Conservation (phyloP, 2,113 vertebrate species). For the Hiodon alosoides region DNA sequence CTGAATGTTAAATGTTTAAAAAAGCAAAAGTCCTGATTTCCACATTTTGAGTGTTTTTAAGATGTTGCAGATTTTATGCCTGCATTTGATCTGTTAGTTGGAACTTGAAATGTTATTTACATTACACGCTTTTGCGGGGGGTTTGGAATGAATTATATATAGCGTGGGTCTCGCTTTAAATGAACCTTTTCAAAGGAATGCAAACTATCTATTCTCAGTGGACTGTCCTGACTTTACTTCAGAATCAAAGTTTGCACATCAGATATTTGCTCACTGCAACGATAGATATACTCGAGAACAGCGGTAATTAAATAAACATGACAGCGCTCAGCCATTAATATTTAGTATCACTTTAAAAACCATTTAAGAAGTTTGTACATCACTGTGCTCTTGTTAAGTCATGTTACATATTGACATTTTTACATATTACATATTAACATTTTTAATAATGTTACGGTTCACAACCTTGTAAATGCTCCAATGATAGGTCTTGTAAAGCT, state of each 20-base stretch:
- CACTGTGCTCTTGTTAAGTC: not conserved
- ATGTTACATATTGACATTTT: not conserved
- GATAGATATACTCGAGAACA: constrained; percentile 11
- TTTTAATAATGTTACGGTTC: too few species aligned
- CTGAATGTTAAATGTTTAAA: too few species aligned
- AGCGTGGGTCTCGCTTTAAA: constrained; percentile 14
- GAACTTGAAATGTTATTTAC: constrained; percentile 5
- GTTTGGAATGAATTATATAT: constrained; percentile 4
- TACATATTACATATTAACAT: not conserved
- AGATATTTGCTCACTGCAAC: not conserved
- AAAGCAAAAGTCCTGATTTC: too few species aligned
- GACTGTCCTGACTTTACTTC: constrained; percentile 5
- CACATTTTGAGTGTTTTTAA: not conserved
- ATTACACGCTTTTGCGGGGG: constrained; percentile 1
- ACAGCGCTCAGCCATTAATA: constrained; percentile 7
- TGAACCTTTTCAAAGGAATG: constrained; percentile 21
- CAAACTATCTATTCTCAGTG: constrained; percentile 1
- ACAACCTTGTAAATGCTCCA: too few species aligned
- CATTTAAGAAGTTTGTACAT: constrained; percentile 4
- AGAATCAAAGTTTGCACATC: constrained; percentile 23
- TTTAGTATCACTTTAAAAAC: constrained; percentile 15
- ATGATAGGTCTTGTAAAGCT: not conserved
- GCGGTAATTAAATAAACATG: constrained; percentile 16
- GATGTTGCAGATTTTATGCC: not conserved
- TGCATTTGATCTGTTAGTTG: constrained; percentile 15